These are phyloP conservation scores for Vombatus ursinus DNA, from an alignment of 2,113 vertebrate genomes.

Conservation along the genomic window DNA sequence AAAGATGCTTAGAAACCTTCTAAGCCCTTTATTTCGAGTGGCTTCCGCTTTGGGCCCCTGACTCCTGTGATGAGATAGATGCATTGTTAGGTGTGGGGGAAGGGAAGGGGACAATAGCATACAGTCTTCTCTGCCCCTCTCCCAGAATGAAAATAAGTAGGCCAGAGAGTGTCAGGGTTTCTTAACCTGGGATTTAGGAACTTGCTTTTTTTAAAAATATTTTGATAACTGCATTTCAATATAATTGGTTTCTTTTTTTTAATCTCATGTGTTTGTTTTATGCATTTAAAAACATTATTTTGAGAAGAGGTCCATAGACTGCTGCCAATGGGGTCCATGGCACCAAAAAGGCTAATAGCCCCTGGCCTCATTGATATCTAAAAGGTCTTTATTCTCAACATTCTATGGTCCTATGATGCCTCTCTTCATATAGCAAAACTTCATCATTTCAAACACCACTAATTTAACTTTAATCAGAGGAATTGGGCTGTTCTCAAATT, in stretches of 20 bases:
- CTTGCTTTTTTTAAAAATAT: not conserved
- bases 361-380: not conserved
- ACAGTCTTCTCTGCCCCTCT: not conserved
- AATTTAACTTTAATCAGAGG: not conserved
- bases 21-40: not conserved
- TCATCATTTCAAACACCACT: not conserved
- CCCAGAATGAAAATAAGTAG: not conserved
- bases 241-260: not conserved
- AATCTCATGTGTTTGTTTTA: not conserved
- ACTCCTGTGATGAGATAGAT: not conserved
- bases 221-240: not conserved
- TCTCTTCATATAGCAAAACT: not conserved
- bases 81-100: not conserved
- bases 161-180: not conserved
- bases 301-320: not conserved
- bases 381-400: not conserved
- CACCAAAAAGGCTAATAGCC: not conserved
- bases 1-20: not conserved
- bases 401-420: not conserved
- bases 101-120: not conserved
- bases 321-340: not conserved
- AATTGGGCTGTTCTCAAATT: not conserved
- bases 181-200: not conserved
- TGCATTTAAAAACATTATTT: not conserved
- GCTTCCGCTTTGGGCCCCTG: not conserved